A percentile compares a stretch with the other conserved stretches of the same genome.
phyloP scores from a whole-genome alignment of 2,797 vertebrate genomes.

The Iguana delicatissima region DNA sequence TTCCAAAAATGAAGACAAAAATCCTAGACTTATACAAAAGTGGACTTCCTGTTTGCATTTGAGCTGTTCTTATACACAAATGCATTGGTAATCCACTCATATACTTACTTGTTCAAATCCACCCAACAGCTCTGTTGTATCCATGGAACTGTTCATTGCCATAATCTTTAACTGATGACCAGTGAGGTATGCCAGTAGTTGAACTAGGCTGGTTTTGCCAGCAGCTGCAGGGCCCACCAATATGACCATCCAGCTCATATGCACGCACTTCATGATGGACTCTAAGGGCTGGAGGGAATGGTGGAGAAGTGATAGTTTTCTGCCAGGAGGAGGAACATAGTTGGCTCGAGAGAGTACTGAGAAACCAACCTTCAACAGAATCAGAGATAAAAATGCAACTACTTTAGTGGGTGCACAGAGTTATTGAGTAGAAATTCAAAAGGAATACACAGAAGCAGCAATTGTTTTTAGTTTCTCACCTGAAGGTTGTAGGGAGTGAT shows the following conservation, averaged over 20 bases:
- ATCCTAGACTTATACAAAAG: not conserved
- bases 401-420: not conserved
- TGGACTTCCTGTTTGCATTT: not conserved
- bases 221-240: conserved; percentile 93
- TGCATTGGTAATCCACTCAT: rapidly evolving
- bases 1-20: not conserved
- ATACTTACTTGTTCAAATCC: conserved; percentile 94
- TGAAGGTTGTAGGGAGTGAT: conserved; percentile 93
- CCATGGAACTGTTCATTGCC: conserved; percentile 98
- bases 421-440: not conserved
- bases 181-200: conserved; percentile 90
- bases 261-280: conserved; percentile 95
- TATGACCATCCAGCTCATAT: conserved; percentile 97
- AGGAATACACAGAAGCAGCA: not conserved
- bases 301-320: conserved; percentile 89
- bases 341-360: conserved; percentile 91
- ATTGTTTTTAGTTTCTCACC: conserved; percentile 78
- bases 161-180: conserved; percentile 91
- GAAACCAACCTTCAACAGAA: conserved; percentile 87
- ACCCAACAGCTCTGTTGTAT: conserved; percentile 95
- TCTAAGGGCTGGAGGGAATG: conserved; percentile 91
- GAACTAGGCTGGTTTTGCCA: conserved; percentile 93
- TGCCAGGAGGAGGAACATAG: conserved; percentile 78
- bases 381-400: not conserved
- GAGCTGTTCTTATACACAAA: not conserved